Evolutionary conservation across 1,140 invertebrate genomes (phyloP).

Genomic region (Ips nitidus): DNA sequence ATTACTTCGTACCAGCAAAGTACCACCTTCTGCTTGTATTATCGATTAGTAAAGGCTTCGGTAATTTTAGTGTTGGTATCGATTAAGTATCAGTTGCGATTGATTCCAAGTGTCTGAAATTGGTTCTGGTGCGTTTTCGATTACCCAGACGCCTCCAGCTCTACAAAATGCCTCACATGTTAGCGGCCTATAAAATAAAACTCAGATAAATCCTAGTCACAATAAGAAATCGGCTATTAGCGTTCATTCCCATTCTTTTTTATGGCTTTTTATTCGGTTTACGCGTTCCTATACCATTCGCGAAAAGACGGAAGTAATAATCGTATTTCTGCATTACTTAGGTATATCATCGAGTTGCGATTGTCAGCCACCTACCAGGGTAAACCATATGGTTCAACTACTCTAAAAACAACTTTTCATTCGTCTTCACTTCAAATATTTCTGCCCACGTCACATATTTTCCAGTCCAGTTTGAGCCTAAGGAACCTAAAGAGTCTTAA

Average conservation of each 20-base stretch:
- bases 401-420: background rate
- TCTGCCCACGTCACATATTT: background rate
- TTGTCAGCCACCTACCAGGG: constrained; percentile 12
- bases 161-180: background rate
- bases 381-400: background rate
- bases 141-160: background rate
- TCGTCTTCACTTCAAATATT: background rate
- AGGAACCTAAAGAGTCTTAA: background rate
- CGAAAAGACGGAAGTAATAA: constrained; percentile 34
- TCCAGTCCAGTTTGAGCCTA: background rate
- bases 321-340: constrained; percentile 28
- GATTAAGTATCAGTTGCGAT: constrained; percentile 1
- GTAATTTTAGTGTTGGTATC: constrained; percentile 5
- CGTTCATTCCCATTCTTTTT: constrained; percentile 32
- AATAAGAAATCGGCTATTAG: constrained; percentile 36
- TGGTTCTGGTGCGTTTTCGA: background rate
- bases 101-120: background rate
- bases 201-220: constrained; percentile 30
- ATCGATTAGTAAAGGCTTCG: constrained; percentile 8
- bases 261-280: constrained; percentile 37
- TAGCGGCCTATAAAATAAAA: constrained; percentile 12
- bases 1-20: background rate
- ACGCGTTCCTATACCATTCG: constrained; percentile 28
- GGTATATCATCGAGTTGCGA: constrained; percentile 19
- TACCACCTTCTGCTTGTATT: constrained; percentile 1